phyloP scores from a whole-genome alignment of 2,113 vertebrate species.

The Pterocles burchelli region DNA sequence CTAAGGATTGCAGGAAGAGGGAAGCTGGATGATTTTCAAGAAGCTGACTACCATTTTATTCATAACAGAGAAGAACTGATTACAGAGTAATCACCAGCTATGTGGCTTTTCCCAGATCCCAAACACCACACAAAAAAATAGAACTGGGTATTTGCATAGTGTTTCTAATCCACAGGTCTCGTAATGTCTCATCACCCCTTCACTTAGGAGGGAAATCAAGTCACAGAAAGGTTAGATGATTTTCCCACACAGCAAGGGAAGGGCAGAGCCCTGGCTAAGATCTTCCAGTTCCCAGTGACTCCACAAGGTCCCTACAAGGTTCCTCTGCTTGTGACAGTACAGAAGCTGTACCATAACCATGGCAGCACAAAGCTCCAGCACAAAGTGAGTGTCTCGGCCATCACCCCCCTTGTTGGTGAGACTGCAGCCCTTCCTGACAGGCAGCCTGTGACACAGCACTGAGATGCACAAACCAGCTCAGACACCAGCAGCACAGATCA shows the following conservation, averaged over 20 bases:
- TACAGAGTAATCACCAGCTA: background rate
- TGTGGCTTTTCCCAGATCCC: background rate
- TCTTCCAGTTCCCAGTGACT: background rate
- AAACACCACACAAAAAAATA: background rate
- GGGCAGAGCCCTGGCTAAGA: background rate
- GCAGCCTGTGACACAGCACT: background rate
- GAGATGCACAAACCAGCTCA: accelerated
- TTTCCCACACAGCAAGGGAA: background rate
- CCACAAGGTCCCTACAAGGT: background rate
- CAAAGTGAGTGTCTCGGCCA: background rate
- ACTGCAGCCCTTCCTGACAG: background rate
- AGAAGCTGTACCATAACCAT: background rate
- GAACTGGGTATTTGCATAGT: background rate
- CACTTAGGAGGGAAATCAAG: background rate
- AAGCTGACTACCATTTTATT: constrained; percentile 26
- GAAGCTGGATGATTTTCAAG: constrained; percentile 60
- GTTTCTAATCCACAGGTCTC: background rate
- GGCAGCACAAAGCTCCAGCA: background rate
- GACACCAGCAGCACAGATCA: accelerated
- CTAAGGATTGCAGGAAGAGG: constrained; percentile 44
- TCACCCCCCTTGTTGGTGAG: background rate
- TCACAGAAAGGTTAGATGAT: background rate
- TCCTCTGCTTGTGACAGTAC: background rate
- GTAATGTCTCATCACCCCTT: background rate
- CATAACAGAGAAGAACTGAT: constrained; percentile 10